Percentiles rank a stretch among this genome's conserved stretches.
phyloP scores from a whole-genome alignment of 1,140 invertebrate genomes.

The Oryzaephilus surinamensis region DNA sequence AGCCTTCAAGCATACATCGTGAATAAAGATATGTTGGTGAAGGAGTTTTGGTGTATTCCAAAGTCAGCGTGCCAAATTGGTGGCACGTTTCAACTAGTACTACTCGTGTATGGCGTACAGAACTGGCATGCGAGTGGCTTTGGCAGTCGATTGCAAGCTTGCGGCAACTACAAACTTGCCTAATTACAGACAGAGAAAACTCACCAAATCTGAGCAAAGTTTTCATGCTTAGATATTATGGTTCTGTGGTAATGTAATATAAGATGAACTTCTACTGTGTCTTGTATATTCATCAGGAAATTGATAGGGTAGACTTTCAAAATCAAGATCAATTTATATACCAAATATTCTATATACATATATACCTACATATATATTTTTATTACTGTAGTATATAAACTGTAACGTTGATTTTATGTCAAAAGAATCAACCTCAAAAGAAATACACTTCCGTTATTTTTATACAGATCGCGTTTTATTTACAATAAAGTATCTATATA shows the following conservation, averaged over 20 bases:
- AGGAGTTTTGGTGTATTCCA: slow-evolving; percentile 8
- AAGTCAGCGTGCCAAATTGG: slow-evolving; percentile 6
- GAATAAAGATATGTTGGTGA: no score
- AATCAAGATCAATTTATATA: background rate
- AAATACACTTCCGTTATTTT: slow-evolving; percentile 3
- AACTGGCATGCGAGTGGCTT: slow-evolving; percentile 13
- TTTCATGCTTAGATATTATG: slow-evolving; percentile 10
- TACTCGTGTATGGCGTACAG: no score
- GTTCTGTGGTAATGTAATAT: slow-evolving; percentile 12
- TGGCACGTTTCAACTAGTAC: slow-evolving; percentile 8
- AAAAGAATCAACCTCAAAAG: background rate
- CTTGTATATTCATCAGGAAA: slow-evolving; percentile 12
- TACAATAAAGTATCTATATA: no score
- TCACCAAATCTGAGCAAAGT: slow-evolving; percentile 20
- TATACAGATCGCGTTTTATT: slow-evolving; percentile 5
- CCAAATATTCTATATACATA: background rate
- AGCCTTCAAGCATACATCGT: no score
- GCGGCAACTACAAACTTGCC: slow-evolving; percentile 19
- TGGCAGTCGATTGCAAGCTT: slow-evolving; percentile 14
- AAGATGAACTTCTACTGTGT: slow-evolving; percentile 9
- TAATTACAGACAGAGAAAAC: slow-evolving; percentile 21
- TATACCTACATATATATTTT: background rate
- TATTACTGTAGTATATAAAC: background rate
- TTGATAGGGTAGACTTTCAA: slow-evolving; percentile 10
- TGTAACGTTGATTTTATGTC: background rate